Evolutionary conservation across 2,888 invertebrate genomes (phyloP).

Genomic region (Drosophila conformis): DNA sequence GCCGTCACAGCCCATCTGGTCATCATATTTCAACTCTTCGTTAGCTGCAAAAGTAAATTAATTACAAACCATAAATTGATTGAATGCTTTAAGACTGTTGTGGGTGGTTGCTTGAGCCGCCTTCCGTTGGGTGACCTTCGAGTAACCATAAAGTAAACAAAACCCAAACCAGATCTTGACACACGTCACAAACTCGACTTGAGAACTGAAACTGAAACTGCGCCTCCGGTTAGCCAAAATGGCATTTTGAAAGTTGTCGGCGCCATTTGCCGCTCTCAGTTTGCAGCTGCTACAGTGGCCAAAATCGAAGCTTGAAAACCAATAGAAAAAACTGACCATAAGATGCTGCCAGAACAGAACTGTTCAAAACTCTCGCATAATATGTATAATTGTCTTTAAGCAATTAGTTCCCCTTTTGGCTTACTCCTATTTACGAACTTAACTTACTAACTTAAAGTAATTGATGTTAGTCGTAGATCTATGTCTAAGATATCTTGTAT

Average conservation of each 20-base stretch:
- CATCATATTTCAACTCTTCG: slow-evolving; percentile 31
- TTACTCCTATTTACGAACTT: background rate
- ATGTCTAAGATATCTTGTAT: no score
- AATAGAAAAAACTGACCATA: slow-evolving; percentile 25
- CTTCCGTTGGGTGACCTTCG: slow-evolving; percentile 46
- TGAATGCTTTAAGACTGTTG: background rate
- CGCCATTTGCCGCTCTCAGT: background rate
- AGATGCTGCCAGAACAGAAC: background rate
- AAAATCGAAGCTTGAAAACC: slow-evolving; percentile 18
- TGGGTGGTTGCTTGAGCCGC: background rate
- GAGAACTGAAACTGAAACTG: slow-evolving; percentile 12
- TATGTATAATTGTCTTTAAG: background rate
- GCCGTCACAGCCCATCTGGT: slow-evolving; percentile 34
- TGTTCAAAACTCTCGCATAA: background rate
- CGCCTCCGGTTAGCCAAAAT: slow-evolving; percentile 9
- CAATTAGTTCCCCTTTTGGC: background rate
- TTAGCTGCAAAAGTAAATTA: slow-evolving; percentile 41
- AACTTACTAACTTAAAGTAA: background rate
- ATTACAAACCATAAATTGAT: slow-evolving; percentile 6
- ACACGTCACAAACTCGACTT: slow-evolving; percentile 32
- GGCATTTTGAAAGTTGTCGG: slow-evolving; percentile 67
- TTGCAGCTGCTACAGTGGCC: slow-evolving; percentile 36
- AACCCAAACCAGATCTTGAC: slow-evolving; percentile 25
- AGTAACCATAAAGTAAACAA: slow-evolving; percentile 33
- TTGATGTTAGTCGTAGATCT: background rate